phyloP scores from a whole-genome alignment of 2,888 invertebrate species.

The Rhabditoides inermis region DNA sequence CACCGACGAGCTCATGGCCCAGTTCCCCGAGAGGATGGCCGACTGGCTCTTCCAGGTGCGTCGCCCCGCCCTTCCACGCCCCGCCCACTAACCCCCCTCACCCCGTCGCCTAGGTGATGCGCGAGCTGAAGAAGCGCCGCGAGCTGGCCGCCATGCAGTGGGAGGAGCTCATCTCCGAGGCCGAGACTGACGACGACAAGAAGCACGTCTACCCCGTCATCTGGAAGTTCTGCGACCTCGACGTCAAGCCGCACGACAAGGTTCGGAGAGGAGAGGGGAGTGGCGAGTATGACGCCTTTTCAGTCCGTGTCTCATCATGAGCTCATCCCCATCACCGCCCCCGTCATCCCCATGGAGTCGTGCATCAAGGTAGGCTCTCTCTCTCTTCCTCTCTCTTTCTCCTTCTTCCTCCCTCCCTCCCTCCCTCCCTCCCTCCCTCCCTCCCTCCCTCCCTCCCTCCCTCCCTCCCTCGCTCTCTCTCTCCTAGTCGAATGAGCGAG shows the following conservation, averaged over 20 bases:
- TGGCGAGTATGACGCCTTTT: no score
- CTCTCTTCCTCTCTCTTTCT: no score
- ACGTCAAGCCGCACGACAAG: conserved; percentile 80
- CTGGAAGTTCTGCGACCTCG: conserved; percentile 92
- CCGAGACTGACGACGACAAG: conserved; percentile 61
- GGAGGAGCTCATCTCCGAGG: conserved; percentile 77
- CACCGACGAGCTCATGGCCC: conserved; percentile 74
- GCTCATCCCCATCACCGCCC: conserved; percentile 87
- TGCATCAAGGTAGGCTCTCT: no score
- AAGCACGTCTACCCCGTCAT: conserved; percentile 72
- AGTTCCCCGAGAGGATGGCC: conserved; percentile 91
- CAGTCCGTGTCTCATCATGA: conserved; percentile 76
- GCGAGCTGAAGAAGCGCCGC: conserved; percentile 52
- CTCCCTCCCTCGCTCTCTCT: no score
- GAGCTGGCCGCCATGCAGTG: conserved; percentile 63
- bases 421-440: no score
- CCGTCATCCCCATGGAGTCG: conserved; percentile 87
- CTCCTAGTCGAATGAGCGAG: no score
- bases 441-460: no score
- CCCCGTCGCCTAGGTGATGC: conserved; percentile 51
- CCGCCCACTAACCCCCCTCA: no score
- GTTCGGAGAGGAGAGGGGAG: no score
- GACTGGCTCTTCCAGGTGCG: conserved; percentile 94
- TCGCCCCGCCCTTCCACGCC: no score
- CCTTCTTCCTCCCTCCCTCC: no score